These are phyloP conservation scores for Gnatocerus cornutus DNA, from an alignment of 2,888 invertebrate genomes.

Conservation along the genomic window DNA sequence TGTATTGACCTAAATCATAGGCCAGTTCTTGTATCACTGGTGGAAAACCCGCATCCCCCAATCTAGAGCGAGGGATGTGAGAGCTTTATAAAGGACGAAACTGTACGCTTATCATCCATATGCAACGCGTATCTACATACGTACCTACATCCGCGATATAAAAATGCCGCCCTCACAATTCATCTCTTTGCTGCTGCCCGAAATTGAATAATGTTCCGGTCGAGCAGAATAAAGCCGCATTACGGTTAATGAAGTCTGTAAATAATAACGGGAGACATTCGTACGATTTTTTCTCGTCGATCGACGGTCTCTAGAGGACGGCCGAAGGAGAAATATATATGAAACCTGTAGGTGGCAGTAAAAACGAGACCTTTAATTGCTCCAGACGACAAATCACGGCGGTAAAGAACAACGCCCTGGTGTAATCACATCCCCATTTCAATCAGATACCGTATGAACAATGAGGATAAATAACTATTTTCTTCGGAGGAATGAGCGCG, in stretches of 20 bases:
- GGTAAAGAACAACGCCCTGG: slow-evolving; percentile 28
- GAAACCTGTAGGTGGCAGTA: slow-evolving; percentile 29
- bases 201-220: slow-evolving; percentile 39
- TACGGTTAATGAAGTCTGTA: slow-evolving; percentile 61
- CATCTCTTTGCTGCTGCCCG: slow-evolving; percentile 57
- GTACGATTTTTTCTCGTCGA: slow-evolving; percentile 21
- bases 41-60: slow-evolving; percentile 19
- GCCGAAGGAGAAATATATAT: slow-evolving; percentile 22
- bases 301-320: slow-evolving; percentile 33
- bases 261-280: slow-evolving; percentile 32
- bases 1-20: neutral
- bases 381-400: slow-evolving; percentile 30
- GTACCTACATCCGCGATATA: slow-evolving; percentile 68
- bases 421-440: slow-evolving; percentile 27
- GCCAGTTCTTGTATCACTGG: neutral
- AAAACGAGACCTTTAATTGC: slow-evolving; percentile 31
- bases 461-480: slow-evolving; percentile 17
- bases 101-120: slow-evolving; percentile 69
- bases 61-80: slow-evolving; percentile 48
- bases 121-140: slow-evolving; percentile 69
- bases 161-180: slow-evolving; percentile 67
- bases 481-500: slow-evolving; percentile 1
- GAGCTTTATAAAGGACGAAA: slow-evolving; percentile 65
- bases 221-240: slow-evolving; percentile 59
- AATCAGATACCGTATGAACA: slow-evolving; percentile 9